Base-by-base conservation (phyloP, 2,888 invertebrate species). In the Rhagonycha lutea region DNA sequence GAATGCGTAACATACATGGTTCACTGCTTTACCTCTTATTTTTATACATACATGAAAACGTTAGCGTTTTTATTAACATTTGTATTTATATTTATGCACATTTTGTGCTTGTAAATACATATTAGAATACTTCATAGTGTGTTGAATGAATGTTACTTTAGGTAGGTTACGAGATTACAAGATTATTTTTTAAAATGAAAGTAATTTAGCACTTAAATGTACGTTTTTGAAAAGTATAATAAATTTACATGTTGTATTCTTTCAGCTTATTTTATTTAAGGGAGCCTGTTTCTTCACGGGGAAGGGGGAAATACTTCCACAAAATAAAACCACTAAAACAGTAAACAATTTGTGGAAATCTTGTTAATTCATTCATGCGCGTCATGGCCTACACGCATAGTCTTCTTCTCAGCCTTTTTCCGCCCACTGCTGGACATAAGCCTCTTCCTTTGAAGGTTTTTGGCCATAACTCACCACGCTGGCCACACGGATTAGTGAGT, bases 21-120 rank as follows among this genome's bases (percentile, higher is more conserved):
- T 26, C 23, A 24, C 14, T 23, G 62, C 67, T 79, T 73, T 72
- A 75, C 68, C 65, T 75, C 78, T 79, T 79, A 78, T 78, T 79
- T 80, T 77, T 65, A 72, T 75, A 78, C 76, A 80, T 77, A 75
- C 78, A 77, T 75, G 74, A 65, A 76, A 77, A 75, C 70, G 70
- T 79, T 79, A 75, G 79, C 72, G 78, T 80, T 75, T 80, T 68
- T 73, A 77, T 72, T 76, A 73, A 67, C 61, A 72, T 65, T 63
- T 77, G 72, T 80, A 78, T 78, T 73, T 76, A 77, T 74, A 75
- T 79, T 79, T 82, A 82, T 81, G 82, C 82, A 82, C 83, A 83
- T 81, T 81, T 81, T 83, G 84, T 83, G 84, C 83, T 84, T 81
- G 84, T 84, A 84, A 84, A 79, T 24, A 65, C 26, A 24, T 24